Percentiles rank a stretch among this genome's conserved stretches.
phyloP scores from a whole-genome alignment of 1,140 invertebrate species.

The Holotrichia oblita region DNA sequence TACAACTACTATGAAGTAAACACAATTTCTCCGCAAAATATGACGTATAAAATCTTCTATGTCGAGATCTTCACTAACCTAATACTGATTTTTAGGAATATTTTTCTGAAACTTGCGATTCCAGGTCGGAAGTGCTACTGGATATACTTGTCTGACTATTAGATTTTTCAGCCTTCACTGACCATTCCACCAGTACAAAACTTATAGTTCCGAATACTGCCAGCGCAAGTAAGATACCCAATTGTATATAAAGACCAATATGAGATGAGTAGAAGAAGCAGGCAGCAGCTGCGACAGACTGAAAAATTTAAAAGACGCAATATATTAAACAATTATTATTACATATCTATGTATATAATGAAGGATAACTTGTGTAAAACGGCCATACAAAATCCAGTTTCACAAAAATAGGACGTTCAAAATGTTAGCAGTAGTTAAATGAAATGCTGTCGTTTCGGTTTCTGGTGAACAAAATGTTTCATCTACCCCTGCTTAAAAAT shows the following conservation, averaged over 20 bases:
- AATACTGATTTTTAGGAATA: conserved; percentile 3
- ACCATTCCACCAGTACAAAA: conserved; percentile 83
- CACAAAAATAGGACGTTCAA: no score
- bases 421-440: no score
- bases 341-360: no score
- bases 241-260: conserved; percentile 80
- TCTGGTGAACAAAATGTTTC: no score
- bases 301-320: conserved; percentile 59
- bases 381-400: no score
- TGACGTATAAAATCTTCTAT: no score
- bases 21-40: no score
- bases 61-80: no score
- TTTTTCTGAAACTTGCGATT: conserved; percentile 11
- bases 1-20: no score
- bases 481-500: no score
- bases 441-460: no score
- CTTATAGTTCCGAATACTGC: conserved; percentile 79
- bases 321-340: not conserved
- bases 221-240: conserved; percentile 78
- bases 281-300: conserved; percentile 89
- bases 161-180: conserved; percentile 45
- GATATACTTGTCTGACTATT: conserved; percentile 18
- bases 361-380: no score
- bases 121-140: conserved; percentile 23
- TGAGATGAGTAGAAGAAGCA: conserved; percentile 89